Evolutionary conservation across 2,888 invertebrate species (phyloP).

Genomic region (Zonitis immaculata): DNA sequence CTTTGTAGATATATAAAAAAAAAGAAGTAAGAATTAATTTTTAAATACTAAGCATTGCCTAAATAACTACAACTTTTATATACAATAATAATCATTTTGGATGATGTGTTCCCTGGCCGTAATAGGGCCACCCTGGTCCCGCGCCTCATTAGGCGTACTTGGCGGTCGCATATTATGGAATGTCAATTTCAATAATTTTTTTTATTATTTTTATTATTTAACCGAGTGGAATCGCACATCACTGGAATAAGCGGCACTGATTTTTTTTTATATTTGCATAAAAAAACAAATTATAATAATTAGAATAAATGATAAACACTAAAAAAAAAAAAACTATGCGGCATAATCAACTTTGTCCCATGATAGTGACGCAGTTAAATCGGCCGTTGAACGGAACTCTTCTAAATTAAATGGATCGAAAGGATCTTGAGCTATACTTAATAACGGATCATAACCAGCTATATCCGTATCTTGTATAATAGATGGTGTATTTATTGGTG

Average conservation of each 20-base stretch:
- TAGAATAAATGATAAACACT: slow-evolving; percentile 15
- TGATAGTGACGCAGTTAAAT: slow-evolving; percentile 58
- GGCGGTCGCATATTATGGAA: slow-evolving; percentile 48
- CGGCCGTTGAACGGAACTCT: slow-evolving; percentile 55
- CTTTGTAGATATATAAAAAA: neutral
- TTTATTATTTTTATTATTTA: too few relatives aligned
- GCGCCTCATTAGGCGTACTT: slow-evolving; percentile 43
- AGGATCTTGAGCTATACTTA: slow-evolving; percentile 66
- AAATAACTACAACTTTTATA: slow-evolving; percentile 25
- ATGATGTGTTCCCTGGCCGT: slow-evolving; percentile 46
- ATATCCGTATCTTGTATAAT: slow-evolving; percentile 46
- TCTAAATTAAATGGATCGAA: slow-evolving; percentile 62
- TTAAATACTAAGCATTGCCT: slow-evolving; percentile 19
- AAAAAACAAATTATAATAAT: neutral
- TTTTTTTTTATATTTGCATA: neutral
- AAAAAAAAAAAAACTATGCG: slow-evolving; percentile 56
- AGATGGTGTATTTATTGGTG: slow-evolving; percentile 35
- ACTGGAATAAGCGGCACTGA: slow-evolving; percentile 43
- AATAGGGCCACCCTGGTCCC: slow-evolving; percentile 50
- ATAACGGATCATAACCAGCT: slow-evolving; percentile 64
- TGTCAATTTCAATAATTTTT: slow-evolving; percentile 39
- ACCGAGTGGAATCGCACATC: slow-evolving; percentile 46
- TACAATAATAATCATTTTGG: slow-evolving; percentile 25
- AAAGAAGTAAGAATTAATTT: slow-evolving; percentile 2
- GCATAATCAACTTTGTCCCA: slow-evolving; percentile 78